These are phyloP conservation scores for Pemphredon lugubris DNA, from an alignment of 2,888 invertebrate species.

Conservation along the genomic window DNA sequence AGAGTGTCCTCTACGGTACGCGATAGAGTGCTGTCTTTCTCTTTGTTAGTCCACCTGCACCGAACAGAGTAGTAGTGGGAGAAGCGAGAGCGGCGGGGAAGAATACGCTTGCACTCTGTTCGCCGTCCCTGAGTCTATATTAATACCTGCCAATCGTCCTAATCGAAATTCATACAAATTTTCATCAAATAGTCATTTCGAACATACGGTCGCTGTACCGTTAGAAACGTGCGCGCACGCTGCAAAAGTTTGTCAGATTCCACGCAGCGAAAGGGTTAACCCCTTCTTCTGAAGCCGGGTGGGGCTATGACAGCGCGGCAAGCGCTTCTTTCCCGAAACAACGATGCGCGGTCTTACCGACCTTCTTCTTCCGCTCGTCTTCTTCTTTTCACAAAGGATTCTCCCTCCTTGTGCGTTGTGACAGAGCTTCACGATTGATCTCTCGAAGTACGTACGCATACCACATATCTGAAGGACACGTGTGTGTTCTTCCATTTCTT, in stretches of 20 bases:
- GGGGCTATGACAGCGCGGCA: constrained; percentile 48
- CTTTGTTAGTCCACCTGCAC: too few species aligned
- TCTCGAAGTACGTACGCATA: too few species aligned
- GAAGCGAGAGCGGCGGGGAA: too few species aligned
- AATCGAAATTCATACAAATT: too few species aligned
- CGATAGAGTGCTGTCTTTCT: too few species aligned
- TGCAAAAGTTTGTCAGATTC: constrained; percentile 9
- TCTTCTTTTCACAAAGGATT: constrained; percentile 11
- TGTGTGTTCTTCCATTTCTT: too few species aligned
- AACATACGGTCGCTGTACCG: not conserved
- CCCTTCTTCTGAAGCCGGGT: constrained; percentile 36
- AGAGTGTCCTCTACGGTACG: too few species aligned
- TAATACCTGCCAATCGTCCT: too few species aligned
- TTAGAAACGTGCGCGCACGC: not conserved
- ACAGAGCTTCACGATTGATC: constrained; percentile 1
- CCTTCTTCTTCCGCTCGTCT: constrained; percentile 23
- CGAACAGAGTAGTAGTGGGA: too few species aligned
- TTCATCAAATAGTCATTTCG: not conserved
- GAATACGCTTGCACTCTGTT: too few species aligned
- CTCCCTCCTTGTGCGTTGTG: not conserved
- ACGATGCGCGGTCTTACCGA: constrained; percentile 23
- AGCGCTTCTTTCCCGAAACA: constrained; percentile 8
- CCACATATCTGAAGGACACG: too few species aligned
- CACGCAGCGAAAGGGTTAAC: constrained; percentile 37
- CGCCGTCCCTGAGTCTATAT: too few species aligned